Base-by-base conservation (phyloP, 53 echinoderm and acorn worm species). In the Holothuria scabra region DNA sequence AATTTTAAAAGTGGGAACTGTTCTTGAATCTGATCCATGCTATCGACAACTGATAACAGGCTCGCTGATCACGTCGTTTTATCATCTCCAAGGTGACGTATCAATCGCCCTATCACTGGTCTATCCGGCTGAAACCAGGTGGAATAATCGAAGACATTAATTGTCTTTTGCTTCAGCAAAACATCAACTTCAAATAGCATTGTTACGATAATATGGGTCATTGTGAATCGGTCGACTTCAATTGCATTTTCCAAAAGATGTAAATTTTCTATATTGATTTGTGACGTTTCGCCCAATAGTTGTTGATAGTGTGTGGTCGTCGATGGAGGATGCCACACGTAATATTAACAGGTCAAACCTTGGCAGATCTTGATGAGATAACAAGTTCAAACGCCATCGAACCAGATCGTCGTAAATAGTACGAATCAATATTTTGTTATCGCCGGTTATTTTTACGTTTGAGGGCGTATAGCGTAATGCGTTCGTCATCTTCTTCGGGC, bases 1-100 rank as follows among this genome's bases (percentile, higher is more conserved):
- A 90, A 86, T 16, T 87, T 74, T 8, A 90, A 65, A 65, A 87
- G 89, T 63, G 67, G 83, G 83, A 65, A 78, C 60, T 2, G 86
- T 60, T 41, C 48, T 48, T 48, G 7, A 5, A 28, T 48, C 10
- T 48, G 87, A 83, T 48, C 60, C 83, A 83, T 87, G 66, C 16
- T 88, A 48, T 48, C 14, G 9, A 48, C 48, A 48, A 48, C 4
- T 48, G 14, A 48, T 8, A 8, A 81, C 82, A 8, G 81, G 81
- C 37, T 76, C 80, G 11, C 0, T 5, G 55, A 22, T 56, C 69
- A 62, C 44, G 60, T 48, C 10, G 14, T 48, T 48, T 48, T 48
- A 48, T 48, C 48, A 12, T 48, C 10, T 48, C 14, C 48, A 12
- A 48, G 48, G 5, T 48, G 48, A 48, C 11, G 1, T 3, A 48